Conservation (phyloP, 2,888 invertebrate species). For the Tachina lurida region DNA sequence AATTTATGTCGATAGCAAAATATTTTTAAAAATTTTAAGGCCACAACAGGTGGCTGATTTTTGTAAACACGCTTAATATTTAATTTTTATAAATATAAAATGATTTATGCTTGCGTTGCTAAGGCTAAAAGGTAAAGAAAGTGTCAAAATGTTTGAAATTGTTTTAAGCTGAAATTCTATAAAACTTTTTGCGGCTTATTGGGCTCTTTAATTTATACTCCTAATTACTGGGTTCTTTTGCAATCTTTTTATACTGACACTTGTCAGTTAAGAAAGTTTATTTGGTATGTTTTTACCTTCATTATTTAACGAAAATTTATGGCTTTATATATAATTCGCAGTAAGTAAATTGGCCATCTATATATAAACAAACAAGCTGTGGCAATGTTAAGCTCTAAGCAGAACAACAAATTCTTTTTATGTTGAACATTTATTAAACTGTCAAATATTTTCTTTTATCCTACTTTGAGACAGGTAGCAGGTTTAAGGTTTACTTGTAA, state of each 20-base stretch:
- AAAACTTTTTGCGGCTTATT: not conserved
- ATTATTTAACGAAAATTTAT: slow-evolving; percentile 63
- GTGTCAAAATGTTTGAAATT: not conserved
- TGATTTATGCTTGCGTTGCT: slow-evolving; percentile 40
- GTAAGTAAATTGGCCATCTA: slow-evolving; percentile 41
- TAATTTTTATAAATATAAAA: slow-evolving; percentile 1
- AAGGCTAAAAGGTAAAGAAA: not conserved
- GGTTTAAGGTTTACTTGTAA: slow-evolving; percentile 64
- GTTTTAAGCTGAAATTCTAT: not conserved
- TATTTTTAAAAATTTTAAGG: not conserved
- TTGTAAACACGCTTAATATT: not conserved
- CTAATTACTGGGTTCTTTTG: slow-evolving; percentile 54
- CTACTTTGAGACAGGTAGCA: slow-evolving; percentile 47
- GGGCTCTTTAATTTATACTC: slow-evolving; percentile 34
- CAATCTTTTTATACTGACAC: slow-evolving; percentile 8
- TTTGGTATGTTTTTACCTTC: slow-evolving; percentile 17
- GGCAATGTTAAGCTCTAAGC: slow-evolving; percentile 64
- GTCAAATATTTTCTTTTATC: slow-evolving; percentile 38
- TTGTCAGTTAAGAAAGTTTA: slow-evolving; percentile 49
- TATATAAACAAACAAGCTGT: slow-evolving; percentile 72
- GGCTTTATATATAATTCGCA: slow-evolving; percentile 27
- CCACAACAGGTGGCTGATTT: slow-evolving; percentile 18
- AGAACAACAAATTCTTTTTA: not conserved
- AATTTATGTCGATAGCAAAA: not conserved
- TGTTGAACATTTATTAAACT: slow-evolving; percentile 52